These are phyloP conservation scores for Lordiphosa mommai DNA, from an alignment of 1,140 invertebrate species.

Conservation along the genomic window DNA sequence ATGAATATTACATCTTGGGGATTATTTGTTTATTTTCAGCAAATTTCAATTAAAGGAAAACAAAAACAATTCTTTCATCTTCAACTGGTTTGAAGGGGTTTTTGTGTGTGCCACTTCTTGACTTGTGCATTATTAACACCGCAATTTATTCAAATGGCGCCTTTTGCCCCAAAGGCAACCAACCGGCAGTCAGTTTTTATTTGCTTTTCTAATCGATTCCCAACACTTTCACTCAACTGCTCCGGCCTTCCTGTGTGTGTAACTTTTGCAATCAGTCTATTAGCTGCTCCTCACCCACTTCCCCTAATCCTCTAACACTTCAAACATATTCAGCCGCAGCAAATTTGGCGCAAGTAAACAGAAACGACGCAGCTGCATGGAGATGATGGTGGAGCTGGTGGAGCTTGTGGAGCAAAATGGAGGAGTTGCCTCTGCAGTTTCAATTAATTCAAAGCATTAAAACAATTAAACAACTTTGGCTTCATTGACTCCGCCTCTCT, in stretches of 20 bases:
- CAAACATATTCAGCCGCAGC: conserved; percentile 37
- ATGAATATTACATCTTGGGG: no score
- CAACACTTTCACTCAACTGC: no score
- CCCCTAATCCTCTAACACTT: conserved; percentile 22
- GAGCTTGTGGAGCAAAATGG: background rate
- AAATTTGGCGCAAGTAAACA: conserved; percentile 69
- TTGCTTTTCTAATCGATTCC: no score
- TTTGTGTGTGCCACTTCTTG: no score
- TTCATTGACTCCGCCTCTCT: conserved; percentile 51
- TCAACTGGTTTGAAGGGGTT: no score
- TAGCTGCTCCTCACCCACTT: conserved; percentile 11
- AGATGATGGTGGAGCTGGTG: background rate
- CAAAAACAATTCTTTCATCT: no score
- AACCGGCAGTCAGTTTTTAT: no score
- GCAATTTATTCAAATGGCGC: no score
- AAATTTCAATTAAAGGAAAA: no score
- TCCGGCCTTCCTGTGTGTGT: conserved; percentile 15
- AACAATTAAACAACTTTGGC: conserved; percentile 67
- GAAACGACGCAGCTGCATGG: conserved; percentile 32
- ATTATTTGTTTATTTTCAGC: no score
- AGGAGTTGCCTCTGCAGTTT: conserved; percentile 37
- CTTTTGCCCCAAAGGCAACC: no score
- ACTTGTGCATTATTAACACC: no score
- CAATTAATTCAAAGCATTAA: conserved; percentile 77
- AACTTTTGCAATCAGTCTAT: conserved; percentile 63